A percentile compares a stretch with the other conserved stretches of the same genome.
phyloP scores from a whole-genome alignment of 2,113 vertebrate genomes.

The Nannospalax galili region DNA sequence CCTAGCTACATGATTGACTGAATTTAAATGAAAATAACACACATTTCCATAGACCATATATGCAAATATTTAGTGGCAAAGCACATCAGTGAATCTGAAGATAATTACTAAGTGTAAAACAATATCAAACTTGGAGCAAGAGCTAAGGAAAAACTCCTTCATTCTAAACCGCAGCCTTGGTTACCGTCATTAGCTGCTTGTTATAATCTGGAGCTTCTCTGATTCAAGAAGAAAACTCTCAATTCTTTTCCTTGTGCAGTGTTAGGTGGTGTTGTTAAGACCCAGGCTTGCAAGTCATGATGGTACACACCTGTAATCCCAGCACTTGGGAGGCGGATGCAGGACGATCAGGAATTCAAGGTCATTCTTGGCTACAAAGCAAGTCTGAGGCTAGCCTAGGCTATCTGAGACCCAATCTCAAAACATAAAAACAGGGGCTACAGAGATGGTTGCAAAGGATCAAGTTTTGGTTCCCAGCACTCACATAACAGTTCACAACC shows the following conservation, averaged over 20 bases:
- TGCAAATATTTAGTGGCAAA: constrained; percentile 27
- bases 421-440: neutral
- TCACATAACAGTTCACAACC: neutral
- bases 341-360: neutral
- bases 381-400: neutral
- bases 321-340: neutral
- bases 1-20: neutral
- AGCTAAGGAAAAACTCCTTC: constrained; percentile 6
- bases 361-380: neutral
- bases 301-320: no score
- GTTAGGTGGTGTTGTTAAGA: constrained; percentile 1
- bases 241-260: neutral
- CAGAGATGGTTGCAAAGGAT: neutral
- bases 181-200: neutral
- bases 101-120: constrained; percentile 16
- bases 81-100: constrained; percentile 38
- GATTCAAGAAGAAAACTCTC: constrained; percentile 33
- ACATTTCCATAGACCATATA: neutral
- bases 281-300: neutral
- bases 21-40: constrained; percentile 38
- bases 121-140: neutral
- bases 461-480: neutral
- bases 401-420: neutral
- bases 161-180: constrained; percentile 7
- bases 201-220: neutral